Conservation (phyloP, 30 jellyfish, hydroid and myxozoan species). For the Pseudorhiza aurosa region DNA sequence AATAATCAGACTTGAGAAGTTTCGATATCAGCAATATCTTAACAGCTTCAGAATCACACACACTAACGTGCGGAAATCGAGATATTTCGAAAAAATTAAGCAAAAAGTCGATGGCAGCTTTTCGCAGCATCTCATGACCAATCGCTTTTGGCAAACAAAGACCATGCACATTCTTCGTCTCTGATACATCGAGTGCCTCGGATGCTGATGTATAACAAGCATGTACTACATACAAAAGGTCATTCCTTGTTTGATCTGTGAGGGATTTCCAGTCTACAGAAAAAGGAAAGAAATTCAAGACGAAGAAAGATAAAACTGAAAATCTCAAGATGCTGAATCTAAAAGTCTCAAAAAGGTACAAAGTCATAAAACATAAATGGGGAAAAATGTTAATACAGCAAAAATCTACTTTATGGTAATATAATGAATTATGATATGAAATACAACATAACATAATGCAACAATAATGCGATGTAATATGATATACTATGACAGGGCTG, state of each 20-base stretch:
- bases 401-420: too few species aligned
- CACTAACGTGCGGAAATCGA: background rate
- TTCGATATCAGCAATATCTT: background rate
- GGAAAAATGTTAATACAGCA: too few species aligned
- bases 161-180: background rate
- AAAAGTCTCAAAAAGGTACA: too few species aligned
- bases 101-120: slow-evolving; percentile 2
- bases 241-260: background rate
- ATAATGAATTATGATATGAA: too few species aligned
- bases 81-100: background rate
- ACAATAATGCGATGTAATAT: too few species aligned
- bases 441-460: too few species aligned
- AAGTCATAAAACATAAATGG: too few species aligned
- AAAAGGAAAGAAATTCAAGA: background rate
- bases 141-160: background rate
- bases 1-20: slow-evolving; percentile 7
- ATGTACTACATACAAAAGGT: background rate
- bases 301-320: too few species aligned
- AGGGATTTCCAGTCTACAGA: background rate
- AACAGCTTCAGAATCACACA: background rate
- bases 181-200: slow-evolving; percentile 1
- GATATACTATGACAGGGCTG: too few species aligned
- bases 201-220: background rate
- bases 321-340: too few species aligned
- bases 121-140: slow-evolving; percentile 37